phyloP scores from a whole-genome alignment of 2,113 vertebrate genomes.

The Perca fluviatilis region DNA sequence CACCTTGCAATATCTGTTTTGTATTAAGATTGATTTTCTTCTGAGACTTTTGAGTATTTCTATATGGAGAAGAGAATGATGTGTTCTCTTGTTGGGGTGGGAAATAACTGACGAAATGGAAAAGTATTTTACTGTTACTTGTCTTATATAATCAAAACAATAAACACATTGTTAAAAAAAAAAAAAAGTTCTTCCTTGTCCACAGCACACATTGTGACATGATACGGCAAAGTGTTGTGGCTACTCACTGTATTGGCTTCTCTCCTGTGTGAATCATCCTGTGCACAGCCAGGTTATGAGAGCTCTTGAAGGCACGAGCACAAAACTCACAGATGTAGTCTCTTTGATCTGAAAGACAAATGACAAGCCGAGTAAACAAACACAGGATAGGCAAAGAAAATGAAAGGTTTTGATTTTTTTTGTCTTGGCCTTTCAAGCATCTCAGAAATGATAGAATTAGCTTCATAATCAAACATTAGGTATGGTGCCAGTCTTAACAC shows the following conservation, averaged over 20 bases:
- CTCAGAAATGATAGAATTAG: neutral
- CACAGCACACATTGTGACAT: neutral
- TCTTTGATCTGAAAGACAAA: constrained; percentile 86
- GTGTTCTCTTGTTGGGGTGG: no score
- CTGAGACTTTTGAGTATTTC: no score
- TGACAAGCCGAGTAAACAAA: neutral
- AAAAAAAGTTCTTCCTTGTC: neutral
- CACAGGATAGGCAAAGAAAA: neutral
- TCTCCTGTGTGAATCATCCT: constrained; percentile 96
- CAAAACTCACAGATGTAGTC: constrained; percentile 96
- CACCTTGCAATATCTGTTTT: no score
- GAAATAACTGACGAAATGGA: no score
- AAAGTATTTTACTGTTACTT: no score
- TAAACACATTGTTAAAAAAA: no score
- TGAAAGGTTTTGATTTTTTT: neutral
- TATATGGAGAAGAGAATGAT: no score
- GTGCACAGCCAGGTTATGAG: constrained; percentile 93
- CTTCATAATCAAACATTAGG: neutral
- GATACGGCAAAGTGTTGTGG: neutral
- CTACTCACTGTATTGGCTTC: constrained; percentile 92
- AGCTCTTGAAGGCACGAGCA: constrained; percentile 93
- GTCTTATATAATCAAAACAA: no score
- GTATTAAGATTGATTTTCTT: no score
- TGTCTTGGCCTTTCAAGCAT: neutral
- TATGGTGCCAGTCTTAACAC: neutral